Conservation (phyloP, 1,140 invertebrate species). For the Drosophila bocqueti region DNA sequence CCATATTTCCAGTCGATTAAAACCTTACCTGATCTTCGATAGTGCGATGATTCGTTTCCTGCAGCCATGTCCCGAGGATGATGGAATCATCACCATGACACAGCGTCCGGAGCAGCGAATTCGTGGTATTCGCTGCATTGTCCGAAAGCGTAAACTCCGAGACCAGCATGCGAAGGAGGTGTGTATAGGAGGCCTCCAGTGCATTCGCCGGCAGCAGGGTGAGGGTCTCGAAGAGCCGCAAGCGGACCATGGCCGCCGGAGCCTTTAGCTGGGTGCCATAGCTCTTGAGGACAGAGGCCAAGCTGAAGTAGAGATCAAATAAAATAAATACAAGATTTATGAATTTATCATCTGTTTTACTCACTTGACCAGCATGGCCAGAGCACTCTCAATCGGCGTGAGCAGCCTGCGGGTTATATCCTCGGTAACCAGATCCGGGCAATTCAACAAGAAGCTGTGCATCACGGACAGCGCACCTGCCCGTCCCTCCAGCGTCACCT, state of each 20-base stretch:
- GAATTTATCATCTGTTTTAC: slow-evolving; percentile 50
- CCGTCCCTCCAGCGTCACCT: slow-evolving; percentile 98
- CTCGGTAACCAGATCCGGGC: slow-evolving; percentile 95
- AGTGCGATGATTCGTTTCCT: slow-evolving; percentile 97
- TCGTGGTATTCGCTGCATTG: slow-evolving; percentile 97
- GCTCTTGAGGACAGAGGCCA: slow-evolving; percentile 94
- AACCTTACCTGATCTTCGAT: slow-evolving; percentile 98
- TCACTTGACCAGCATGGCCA: slow-evolving; percentile 97
- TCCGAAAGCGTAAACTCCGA: slow-evolving; percentile 98
- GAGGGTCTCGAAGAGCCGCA: slow-evolving; percentile 96
- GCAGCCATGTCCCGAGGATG: slow-evolving; percentile 94
- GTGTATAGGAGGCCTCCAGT: slow-evolving; percentile 94
- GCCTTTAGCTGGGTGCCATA: slow-evolving; percentile 98
- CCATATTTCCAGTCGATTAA: too few relatives aligned
- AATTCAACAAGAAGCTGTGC: slow-evolving; percentile 96
- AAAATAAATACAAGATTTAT: background rate
- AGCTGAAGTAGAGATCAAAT: slow-evolving; percentile 85
- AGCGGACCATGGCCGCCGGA: slow-evolving; percentile 95
- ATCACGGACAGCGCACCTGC: slow-evolving; percentile 98
- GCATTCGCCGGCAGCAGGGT: slow-evolving; percentile 92
- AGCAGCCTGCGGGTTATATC: slow-evolving; percentile 95
- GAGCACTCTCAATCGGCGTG: slow-evolving; percentile 96
- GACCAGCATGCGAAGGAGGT: slow-evolving; percentile 96
- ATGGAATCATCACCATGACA: slow-evolving; percentile 97
- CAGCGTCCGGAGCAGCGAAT: slow-evolving; percentile 93